Percentiles rank a stretch among this genome's conserved stretches.
Evolutionary conservation across 2,888 invertebrate genomes (phyloP).

Genomic region (Spodoptera exigua): DNA sequence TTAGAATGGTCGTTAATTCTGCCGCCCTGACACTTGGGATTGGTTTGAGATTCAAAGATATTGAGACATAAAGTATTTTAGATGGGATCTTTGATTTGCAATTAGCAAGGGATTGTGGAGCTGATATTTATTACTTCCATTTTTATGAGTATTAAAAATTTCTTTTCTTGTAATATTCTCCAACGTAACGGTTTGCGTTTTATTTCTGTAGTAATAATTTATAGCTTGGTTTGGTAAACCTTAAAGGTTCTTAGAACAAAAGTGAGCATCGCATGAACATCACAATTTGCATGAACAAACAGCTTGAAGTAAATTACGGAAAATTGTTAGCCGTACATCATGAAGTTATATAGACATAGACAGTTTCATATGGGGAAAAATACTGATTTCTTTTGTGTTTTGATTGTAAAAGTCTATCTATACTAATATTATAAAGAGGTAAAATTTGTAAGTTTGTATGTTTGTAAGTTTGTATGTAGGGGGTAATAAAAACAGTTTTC

Average conservation of each 20-base stretch:
- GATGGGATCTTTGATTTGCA: background rate
- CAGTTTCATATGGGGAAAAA: too few relatives aligned
- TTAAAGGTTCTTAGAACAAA: conserved; percentile 10
- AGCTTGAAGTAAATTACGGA: background rate
- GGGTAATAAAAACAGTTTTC: too few relatives aligned
- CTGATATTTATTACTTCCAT: background rate
- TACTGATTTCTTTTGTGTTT: too few relatives aligned
- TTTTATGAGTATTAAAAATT: background rate
- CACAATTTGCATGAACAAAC: background rate
- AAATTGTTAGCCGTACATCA: too few relatives aligned
- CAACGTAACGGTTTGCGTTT: too few relatives aligned
- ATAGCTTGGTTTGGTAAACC: background rate
- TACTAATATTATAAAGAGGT: too few relatives aligned
- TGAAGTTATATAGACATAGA: too few relatives aligned
- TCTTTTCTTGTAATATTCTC: too few relatives aligned
- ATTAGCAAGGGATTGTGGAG: background rate
- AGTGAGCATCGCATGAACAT: background rate
- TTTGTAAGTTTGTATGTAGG: too few relatives aligned
- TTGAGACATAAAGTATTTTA: background rate
- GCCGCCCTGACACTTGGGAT: background rate
- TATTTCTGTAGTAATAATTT: too few relatives aligned
- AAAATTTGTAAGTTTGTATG: too few relatives aligned
- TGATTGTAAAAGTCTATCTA: too few relatives aligned
- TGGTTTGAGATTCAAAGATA: conserved; percentile 2
- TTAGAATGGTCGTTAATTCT: conserved; percentile 7